Evolutionary conservation across 2,888 invertebrate genomes (phyloP), one percentile per base, ranked within the genome.

Genomic region (Xestia c-nigrum): DNA sequence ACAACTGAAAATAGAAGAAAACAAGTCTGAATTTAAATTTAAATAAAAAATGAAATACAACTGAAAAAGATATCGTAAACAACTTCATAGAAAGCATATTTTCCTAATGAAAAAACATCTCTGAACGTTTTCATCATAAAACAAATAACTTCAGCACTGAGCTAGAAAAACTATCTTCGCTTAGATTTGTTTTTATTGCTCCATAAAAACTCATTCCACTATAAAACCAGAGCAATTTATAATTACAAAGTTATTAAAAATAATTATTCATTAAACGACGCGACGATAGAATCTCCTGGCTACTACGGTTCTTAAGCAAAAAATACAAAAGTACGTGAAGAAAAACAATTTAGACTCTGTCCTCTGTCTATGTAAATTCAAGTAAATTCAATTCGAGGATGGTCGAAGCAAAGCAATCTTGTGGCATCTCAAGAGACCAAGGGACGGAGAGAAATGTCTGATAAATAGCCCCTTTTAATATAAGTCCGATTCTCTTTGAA

Each of bases 391-490:
- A 85, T 88, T 85, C 81, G 70, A 61, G 46, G 19, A 68, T 79
- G 70, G 84, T 70, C 59, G 81, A 79, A 79, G 76, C 78, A 72
- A 81, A 76, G 84, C 80, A 87, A 87, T 87, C 79, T 83, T 80
- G 76, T 55, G 68, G 80, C 68, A 52, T 84, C 90, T 77, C 86
- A 16, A 47, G 82, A 74, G 89, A 81, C 74, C 67, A 61, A 65
- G 69, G 16, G 83, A 84, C 75, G 64, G 63, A 80, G 76, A 87
- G 71, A 87, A 88, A 77, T 84, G 69, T 75, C 76, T 76, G 85
- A 87, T 89, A 89, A 88, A 90, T 81, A 89, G 83, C 79, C 80
- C 55, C 72, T 78, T 86, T 89, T 85, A 87, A 83, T 87, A 81
- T 50, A 84, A 83, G 77, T 84, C 80, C 70, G 74, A 84, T 86